phyloP scores from a whole-genome alignment of 2,797 vertebrate species.

The Sebastes vulpes region DNA sequence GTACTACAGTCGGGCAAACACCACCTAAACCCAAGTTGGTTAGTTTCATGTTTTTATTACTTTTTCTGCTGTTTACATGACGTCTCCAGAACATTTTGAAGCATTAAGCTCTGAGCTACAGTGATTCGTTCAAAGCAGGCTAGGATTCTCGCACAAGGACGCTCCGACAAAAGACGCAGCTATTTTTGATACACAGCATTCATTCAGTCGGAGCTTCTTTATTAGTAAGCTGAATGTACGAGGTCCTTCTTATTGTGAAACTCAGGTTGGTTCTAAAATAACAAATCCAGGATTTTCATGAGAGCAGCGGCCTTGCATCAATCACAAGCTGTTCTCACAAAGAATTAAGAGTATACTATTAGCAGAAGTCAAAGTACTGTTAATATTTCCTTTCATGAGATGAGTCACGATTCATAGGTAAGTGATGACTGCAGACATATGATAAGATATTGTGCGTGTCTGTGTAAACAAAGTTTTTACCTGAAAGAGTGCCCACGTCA shows the following conservation, averaged over 20 bases:
- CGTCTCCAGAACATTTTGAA: constrained; percentile 8
- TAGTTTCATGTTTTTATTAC: constrained; percentile 4
- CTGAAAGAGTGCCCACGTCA: neutral
- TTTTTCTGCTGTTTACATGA: neutral
- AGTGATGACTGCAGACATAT: neutral
- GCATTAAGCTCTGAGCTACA: neutral
- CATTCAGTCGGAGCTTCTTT: constrained; percentile 28
- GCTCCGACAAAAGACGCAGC: constrained; percentile 40
- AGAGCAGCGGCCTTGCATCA: neutral
- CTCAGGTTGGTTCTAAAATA: constrained; percentile 13
- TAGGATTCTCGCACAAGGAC: constrained; percentile 33
- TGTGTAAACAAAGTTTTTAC: neutral
- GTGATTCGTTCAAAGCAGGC: neutral
- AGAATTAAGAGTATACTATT: constrained; percentile 13
- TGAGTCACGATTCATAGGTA: constrained; percentile 20
- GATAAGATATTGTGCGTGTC: neutral
- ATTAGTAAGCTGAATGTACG: constrained; percentile 25
- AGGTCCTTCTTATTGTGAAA: constrained; percentile 12
- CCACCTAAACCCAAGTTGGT: constrained; percentile 1
- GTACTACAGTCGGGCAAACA: constrained; percentile 6
- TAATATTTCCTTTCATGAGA: constrained; percentile 18
- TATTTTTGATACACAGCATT: constrained; percentile 44
- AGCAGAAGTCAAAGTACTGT: constrained; percentile 8
- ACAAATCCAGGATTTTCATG: constrained; percentile 31
- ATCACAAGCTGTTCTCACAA: neutral